Evolutionary conservation across 2,113 vertebrate species (phyloP).

Genomic region (Petrocephalus microphthalmus): DNA sequence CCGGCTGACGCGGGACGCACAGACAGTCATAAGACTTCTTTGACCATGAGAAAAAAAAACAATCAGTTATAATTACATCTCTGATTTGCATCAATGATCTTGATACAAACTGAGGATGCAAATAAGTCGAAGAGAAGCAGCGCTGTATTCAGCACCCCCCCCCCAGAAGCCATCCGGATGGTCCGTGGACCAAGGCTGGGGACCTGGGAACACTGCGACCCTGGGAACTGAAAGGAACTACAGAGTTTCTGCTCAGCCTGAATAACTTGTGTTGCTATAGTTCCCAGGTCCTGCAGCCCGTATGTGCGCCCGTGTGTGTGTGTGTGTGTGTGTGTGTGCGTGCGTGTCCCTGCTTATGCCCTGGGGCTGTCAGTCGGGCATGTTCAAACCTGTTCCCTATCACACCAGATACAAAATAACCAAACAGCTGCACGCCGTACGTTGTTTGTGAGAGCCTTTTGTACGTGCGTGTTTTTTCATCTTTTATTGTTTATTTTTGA

Average conservation of each 20-base stretch:
- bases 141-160: neutral
- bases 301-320: neutral
- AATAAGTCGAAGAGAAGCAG: neutral
- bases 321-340: neutral
- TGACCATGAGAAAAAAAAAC: neutral
- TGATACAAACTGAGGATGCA: neutral
- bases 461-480: neutral
- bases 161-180: neutral
- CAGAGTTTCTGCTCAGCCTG: neutral
- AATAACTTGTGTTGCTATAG: neutral
- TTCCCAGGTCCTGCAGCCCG: neutral
- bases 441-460: conserved; percentile 22
- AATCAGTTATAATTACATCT: neutral
- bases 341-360: conserved; percentile 14
- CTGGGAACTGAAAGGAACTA: neutral
- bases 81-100: neutral
- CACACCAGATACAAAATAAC: conserved; percentile 25
- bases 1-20: neutral
- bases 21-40: neutral
- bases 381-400: conserved; percentile 47
- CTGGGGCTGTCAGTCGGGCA: conserved; percentile 44
- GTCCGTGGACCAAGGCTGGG: no score
- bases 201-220: neutral
- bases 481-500: neutral
- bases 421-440: conserved; percentile 36